Conservation (phyloP, 2,888 invertebrate species). For the Mellilla xanthometata region DNA sequence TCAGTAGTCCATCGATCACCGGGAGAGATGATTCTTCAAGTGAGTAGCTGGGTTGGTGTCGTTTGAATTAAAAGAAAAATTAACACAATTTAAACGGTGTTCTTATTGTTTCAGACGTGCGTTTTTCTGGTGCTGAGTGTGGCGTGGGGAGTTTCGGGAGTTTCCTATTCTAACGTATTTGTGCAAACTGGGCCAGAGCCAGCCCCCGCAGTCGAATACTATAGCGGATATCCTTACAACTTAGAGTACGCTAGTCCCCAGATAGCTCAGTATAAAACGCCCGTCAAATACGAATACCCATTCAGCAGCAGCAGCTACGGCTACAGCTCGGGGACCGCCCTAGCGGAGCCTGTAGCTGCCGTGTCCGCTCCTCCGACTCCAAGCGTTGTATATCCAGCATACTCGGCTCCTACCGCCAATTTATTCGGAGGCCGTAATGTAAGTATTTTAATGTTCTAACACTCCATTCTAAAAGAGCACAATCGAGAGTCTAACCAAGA, state of each 20-base stretch:
- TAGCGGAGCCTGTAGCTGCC: conserved; percentile 35
- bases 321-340: conserved; percentile 53
- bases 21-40: conserved; percentile 72
- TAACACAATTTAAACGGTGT: background rate
- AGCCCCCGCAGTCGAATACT: conserved; percentile 48
- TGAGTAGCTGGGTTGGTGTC: conserved; percentile 47
- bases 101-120: conserved; percentile 49
- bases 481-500: no score
- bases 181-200: conserved; percentile 52
- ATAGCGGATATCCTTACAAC: conserved; percentile 49
- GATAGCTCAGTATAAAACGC: conserved; percentile 50
- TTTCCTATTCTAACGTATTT: conserved; percentile 62
- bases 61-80: conserved; percentile 8
- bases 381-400: conserved; percentile 46
- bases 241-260: conserved; percentile 40
- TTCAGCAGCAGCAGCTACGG: conserved; percentile 43
- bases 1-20: conserved; percentile 70
- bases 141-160: conserved; percentile 39
- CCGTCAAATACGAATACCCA: conserved; percentile 43
- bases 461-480: no score
- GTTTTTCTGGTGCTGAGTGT: conserved; percentile 40
- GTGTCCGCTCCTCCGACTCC: conserved; percentile 42
- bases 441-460: conserved; percentile 2
- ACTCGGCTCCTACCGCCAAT: conserved; percentile 46
- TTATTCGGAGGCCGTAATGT: conserved; percentile 31